Base-by-base conservation (phyloP, 1,140 invertebrate species). In the Plectrocnemia conspersa region DNA sequence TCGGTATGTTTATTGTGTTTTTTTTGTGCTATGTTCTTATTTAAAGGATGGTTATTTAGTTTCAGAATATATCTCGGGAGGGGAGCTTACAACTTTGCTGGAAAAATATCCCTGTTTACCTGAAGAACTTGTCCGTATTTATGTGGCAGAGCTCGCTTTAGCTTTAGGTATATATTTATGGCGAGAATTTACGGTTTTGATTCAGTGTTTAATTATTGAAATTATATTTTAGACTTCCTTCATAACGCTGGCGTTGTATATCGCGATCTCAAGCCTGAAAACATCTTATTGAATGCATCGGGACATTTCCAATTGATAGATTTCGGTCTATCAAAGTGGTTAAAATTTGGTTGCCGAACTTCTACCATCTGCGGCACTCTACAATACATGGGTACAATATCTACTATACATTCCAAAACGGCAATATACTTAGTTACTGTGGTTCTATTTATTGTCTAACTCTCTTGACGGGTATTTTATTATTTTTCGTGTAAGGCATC, bases 271-370 rank as follows among this genome's bases (percentile, higher is more conserved):
- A 96, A 95, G 75, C 83, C 91, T 60, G 89, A 93, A 71, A 95
- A 95, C 72, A 83, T 95, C 60, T 71, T 96, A n/a, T 72, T 95
- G 48, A 88, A 93, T 66, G 65, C 74, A 9, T 75, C 86, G 48
- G 85, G 83, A 36, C 88, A 95, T 71, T 78, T 89, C 18, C 81
- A 89, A 64, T 65, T 96, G 11, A 91, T 88, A 42, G 93, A 96
- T 72, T 97, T 96, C 76, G 92, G 93, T n/a, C 76, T 96, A 25
- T 87, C 91, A 50, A 96, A 95, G 79, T 93, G 91, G 89, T 73
- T 95, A 29, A 77, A 80, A 29, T 76, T 81, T 45, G 85, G 86
- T 15, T 73, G 82, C 35, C 79, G 81, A 56, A 93, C 92, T 0
- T 79, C 77, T 33, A 97, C 92, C 2, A 82, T 96, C 61, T 96